These are phyloP conservation scores for Nipponia nippon DNA, from an alignment of 2,113 vertebrate genomes.

Conservation along the genomic window DNA sequence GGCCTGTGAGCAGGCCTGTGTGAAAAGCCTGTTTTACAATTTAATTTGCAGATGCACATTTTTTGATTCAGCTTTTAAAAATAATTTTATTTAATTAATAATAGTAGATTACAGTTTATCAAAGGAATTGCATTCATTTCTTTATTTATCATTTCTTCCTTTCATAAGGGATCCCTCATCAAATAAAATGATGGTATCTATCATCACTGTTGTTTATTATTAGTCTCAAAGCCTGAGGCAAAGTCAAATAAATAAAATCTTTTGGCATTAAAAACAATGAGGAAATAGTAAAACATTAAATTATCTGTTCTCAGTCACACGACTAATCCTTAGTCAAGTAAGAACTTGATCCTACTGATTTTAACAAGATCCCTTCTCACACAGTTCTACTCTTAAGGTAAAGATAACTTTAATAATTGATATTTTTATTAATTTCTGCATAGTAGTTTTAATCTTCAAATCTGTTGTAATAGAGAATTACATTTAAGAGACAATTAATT, in stretches of 20 bases:
- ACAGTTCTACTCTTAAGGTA: background rate
- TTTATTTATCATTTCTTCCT: background rate
- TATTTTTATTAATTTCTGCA: background rate
- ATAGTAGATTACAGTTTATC: background rate
- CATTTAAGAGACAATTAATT: background rate
- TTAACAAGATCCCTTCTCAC: background rate
- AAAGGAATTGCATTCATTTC: background rate
- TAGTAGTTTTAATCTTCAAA: background rate
- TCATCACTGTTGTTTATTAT: constrained; percentile 11
- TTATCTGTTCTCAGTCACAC: background rate
- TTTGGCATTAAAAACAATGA: background rate
- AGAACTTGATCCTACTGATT: background rate
- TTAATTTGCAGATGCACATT: background rate
- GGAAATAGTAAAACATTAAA: background rate
- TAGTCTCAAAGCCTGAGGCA: constrained; percentile 45
- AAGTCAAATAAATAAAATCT: constrained; percentile 60
- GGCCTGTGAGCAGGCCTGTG: background rate
- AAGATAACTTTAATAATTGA: background rate
- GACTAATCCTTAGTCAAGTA: background rate
- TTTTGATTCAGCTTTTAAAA: background rate
- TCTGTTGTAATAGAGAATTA: background rate
- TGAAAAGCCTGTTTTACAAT: background rate
- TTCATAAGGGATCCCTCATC: background rate
- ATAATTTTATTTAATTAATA: background rate
- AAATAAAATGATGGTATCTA: background rate